Conservation (phyloP, 2,888 invertebrate genomes). For the Himalopsyche kuldschensis region DNA sequence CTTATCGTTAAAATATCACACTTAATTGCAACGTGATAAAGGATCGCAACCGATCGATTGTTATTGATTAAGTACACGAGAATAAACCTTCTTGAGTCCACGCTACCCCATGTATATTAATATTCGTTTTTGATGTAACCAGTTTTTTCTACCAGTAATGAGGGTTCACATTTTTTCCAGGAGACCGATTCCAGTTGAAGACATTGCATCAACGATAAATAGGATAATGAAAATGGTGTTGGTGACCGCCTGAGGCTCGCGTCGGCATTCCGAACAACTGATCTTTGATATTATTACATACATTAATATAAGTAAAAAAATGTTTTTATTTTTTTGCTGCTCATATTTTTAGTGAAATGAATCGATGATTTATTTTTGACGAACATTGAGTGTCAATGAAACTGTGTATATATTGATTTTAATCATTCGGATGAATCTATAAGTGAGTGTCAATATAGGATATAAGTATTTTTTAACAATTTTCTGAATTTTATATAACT, state of each 20-base stretch:
- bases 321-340: background rate
- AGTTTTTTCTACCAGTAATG: too few species aligned
- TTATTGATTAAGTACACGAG: background rate
- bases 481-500: background rate
- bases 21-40: too few species aligned
- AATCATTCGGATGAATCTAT: background rate
- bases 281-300: background rate
- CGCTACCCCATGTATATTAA: background rate
- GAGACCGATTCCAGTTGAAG: conserved; percentile 37
- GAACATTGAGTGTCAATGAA: background rate
- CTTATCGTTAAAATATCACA: too few species aligned
- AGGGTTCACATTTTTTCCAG: conserved; percentile 17
- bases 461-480: background rate
- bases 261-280: background rate
- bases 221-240: background rate
- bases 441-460: background rate
- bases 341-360: background rate
- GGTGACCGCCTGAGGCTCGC: background rate
- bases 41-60: too few species aligned
- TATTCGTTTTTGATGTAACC: too few species aligned
- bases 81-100: background rate
- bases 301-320: background rate
- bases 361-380: background rate
- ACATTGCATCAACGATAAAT: background rate
- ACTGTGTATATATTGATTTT: background rate